Conservation (phyloP, 2,797 vertebrate genomes). For the Sebastes cheni region DNA sequence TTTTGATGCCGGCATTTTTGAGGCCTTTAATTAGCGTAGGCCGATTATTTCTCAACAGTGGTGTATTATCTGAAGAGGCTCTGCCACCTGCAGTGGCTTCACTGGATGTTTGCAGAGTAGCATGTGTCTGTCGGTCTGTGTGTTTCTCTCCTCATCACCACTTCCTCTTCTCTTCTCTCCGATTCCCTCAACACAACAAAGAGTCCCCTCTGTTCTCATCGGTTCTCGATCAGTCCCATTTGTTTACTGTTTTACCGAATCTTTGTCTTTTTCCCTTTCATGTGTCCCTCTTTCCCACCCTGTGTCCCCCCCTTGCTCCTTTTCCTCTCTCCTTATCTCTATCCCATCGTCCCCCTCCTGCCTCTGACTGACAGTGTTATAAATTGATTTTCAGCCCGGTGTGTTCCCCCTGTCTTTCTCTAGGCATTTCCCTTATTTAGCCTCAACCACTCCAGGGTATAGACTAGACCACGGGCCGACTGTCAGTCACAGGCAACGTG, state of each 20-base stretch:
- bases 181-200: constrained; percentile 34
- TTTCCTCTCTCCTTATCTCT: constrained; percentile 43
- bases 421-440: constrained; percentile 79
- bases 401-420: constrained; percentile 75
- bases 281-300: constrained; percentile 21
- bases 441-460: constrained; percentile 76
- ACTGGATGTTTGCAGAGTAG: background rate
- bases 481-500: constrained; percentile 74
- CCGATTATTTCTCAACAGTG: constrained; percentile 10
- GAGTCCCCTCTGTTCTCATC: constrained; percentile 22
- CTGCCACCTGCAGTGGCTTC: constrained; percentile 25
- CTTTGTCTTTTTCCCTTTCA: constrained; percentile 35
- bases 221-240: constrained; percentile 31
- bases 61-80: constrained; percentile 30
- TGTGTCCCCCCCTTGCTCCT: constrained; percentile 3
- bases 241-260: constrained; percentile 46
- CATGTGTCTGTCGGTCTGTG: background rate
- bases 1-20: background rate
- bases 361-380: constrained; percentile 77
- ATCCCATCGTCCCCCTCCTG: constrained; percentile 36
- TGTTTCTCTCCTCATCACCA: background rate
- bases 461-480: constrained; percentile 73
- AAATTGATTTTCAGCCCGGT: constrained; percentile 80
- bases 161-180: constrained; percentile 21
- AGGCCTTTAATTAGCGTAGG: constrained; percentile 14